A percentile compares a stretch with the other conserved stretches of the same genome.
These are phyloP conservation scores for Sinelater perroti DNA, from an alignment of 2,888 invertebrate genomes.

Conservation along the genomic window DNA sequence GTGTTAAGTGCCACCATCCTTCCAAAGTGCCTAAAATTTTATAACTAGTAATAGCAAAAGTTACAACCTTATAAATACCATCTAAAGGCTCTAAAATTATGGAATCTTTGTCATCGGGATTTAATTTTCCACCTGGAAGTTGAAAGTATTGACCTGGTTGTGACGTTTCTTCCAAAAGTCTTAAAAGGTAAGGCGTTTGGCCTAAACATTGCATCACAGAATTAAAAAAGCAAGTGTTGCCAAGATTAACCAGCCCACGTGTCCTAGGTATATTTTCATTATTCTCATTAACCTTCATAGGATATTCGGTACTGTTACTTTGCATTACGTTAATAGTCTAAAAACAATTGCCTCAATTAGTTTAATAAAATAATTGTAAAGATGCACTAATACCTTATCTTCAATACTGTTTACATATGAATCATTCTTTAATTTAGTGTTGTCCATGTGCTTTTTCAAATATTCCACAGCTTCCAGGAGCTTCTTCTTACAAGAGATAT, in stretches of 20 bases:
- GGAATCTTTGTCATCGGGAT: conserved; percentile 55
- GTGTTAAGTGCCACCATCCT: conserved; percentile 74
- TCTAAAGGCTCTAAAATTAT: conserved; percentile 41
- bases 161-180: conserved; percentile 74
- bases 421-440: conserved; percentile 15
- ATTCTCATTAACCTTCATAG: conserved; percentile 41
- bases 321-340: conserved; percentile 24
- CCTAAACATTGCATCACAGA: conserved; percentile 93
- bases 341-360: conserved; percentile 3
- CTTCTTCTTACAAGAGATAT: conserved; percentile 68
- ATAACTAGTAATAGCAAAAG: background rate
- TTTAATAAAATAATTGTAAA: background rate
- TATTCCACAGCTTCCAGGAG: conserved; percentile 79
- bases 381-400: conserved; percentile 40
- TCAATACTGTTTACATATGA: background rate
- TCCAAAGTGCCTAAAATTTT: conserved; percentile 64
- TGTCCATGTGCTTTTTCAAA: conserved; percentile 67
- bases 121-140: conserved; percentile 76
- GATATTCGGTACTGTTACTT: background rate
- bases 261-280: conserved; percentile 64
- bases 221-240: conserved; percentile 98
- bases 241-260: conserved; percentile 87
- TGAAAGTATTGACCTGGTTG: conserved; percentile 74
- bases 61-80: too few relatives aligned
- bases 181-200: conserved; percentile 80